A percentile compares a stretch with the other conserved stretches of the same genome.
phyloP scores from a whole-genome alignment of 2,888 invertebrate genomes.

The Hypomecis punctinalis region DNA sequence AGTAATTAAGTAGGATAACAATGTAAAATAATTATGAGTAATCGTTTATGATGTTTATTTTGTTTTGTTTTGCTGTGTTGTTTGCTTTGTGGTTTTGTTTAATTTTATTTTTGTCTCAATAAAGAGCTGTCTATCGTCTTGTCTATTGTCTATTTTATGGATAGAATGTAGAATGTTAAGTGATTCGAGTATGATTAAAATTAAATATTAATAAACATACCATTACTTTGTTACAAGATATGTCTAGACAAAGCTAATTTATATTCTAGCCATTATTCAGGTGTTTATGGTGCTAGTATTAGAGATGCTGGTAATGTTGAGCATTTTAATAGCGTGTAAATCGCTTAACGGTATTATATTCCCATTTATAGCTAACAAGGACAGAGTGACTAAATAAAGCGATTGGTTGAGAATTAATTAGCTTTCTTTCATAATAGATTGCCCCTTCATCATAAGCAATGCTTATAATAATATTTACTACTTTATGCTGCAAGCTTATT shows the following conservation, averaged over 20 bases:
- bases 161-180: no score
- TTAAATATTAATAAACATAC: background rate
- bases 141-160: no score
- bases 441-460: no score
- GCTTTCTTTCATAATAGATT: background rate
- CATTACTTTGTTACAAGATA: background rate
- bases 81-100: no score
- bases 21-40: no score
- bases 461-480: no score
- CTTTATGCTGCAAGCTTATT: no score
- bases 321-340: constrained; percentile 9
- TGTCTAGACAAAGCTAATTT: constrained; percentile 11
- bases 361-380: background rate
- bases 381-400: background rate
- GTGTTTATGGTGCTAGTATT: constrained; percentile 6
- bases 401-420: background rate
- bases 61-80: no score
- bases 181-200: background rate
- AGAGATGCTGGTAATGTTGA: constrained; percentile 2
- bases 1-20: no score
- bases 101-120: no score
- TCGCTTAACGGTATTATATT: constrained; percentile 3
- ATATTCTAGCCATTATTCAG: constrained; percentile 13
- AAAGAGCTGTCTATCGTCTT: no score
- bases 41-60: no score